Percentiles rank a stretch among this genome's conserved stretches.
phyloP scores from a whole-genome alignment of 2,797 vertebrate species.

The Sebastes itinus region DNA sequence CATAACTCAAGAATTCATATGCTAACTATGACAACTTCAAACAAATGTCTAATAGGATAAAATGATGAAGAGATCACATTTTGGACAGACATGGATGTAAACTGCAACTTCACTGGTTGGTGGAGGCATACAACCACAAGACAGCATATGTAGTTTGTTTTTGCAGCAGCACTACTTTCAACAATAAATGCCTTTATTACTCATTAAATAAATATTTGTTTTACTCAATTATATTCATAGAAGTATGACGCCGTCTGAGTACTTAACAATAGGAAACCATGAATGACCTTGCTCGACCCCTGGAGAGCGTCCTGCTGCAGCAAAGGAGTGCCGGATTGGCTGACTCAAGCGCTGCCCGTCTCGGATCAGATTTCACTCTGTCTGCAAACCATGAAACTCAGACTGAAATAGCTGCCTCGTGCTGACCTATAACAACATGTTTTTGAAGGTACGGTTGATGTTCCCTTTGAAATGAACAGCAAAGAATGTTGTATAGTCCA shows the following conservation, averaged over 20 bases:
- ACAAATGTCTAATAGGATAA: too few species aligned
- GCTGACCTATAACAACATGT: slow-evolving; percentile 52
- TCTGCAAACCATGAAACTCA: slow-evolving; percentile 56
- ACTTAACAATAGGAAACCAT: slow-evolving; percentile 20
- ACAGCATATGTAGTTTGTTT: background rate
- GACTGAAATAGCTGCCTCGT: slow-evolving; percentile 73
- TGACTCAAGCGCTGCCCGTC: slow-evolving; percentile 49
- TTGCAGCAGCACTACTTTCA: background rate
- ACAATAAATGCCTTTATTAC: background rate
- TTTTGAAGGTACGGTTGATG: slow-evolving; percentile 30
- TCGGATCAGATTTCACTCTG: slow-evolving; percentile 69
- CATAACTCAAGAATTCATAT: too few species aligned
- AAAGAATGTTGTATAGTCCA: background rate
- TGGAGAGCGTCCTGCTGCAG: slow-evolving; percentile 27
- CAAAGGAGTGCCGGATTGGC: slow-evolving; percentile 45
- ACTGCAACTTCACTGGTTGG: too few species aligned
- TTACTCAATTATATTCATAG: background rate
- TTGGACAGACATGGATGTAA: too few species aligned
- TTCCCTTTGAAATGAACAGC: background rate
- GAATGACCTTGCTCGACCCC: slow-evolving; percentile 57
- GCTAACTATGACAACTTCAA: too few species aligned
- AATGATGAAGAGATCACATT: too few species aligned
- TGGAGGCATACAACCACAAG: too few species aligned
- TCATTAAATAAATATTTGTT: background rate
- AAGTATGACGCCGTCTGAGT: background rate